Evolutionary conservation across 2,888 invertebrate species (phyloP), one percentile per base, ranked within the genome.

Genomic region (Nymphalis c-album): DNA sequence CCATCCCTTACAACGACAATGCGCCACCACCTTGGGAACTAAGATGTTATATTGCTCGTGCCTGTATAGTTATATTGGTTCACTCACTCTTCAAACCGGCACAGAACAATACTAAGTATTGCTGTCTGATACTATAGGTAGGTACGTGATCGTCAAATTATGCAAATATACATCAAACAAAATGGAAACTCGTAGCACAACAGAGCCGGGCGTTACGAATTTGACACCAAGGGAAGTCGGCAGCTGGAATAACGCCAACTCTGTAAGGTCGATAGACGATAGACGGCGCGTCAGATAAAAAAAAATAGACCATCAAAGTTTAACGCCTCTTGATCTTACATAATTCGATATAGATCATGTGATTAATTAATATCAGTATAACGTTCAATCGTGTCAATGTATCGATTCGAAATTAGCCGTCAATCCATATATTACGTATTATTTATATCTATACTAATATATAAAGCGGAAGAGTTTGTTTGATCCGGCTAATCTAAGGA

Each of bases 201-300:
- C 17, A 50, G 45, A 53, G 10, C 5, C 26, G 22, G n/a, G 58
- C 48, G 47, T 50, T 57, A 53, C 20, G 35, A 50, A 61, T 26
- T 45, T 55, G 55, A 63, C 67, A 64, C 67, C 69, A 69, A 71
- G 63, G 68, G 62, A 64, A 47, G 46, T 40, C 45, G 60, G n/a
- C 26, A 47, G 45, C 60, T 71, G 71, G 71, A 61, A 20, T 35
- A 16, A 22, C 48, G 69, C 71, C 71, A 71, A 57, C 46, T 40
- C 20, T 35, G 8, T 69, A 69, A 69, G 71, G 71, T 71, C 71
- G 71, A 69, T 69, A 71, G 67, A 71, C 71, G 71, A 71, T 67
- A 63, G 53, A 60, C 60, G 57, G 59, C 55, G 47, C 53, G 22
- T 26, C 18, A 60, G 35, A 18, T 31, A 60, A 63, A 40, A 40